Conservation (phyloP, 2,797 vertebrate genomes). For the Hipposideros larvatus region DNA sequence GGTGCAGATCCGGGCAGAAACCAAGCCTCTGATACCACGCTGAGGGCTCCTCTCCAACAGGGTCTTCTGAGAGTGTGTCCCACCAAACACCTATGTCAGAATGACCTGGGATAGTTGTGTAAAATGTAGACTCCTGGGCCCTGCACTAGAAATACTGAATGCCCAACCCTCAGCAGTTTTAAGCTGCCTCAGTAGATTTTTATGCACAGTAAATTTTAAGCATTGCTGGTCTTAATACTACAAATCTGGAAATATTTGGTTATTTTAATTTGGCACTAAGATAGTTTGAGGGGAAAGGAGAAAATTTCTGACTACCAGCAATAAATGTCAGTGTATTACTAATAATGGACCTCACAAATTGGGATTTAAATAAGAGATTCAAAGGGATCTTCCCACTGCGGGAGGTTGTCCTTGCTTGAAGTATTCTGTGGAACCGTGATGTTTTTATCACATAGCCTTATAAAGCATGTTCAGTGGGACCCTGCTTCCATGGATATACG, state of each 20-base stretch:
- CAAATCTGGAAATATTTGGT: not conserved
- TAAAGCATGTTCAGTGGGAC: not conserved
- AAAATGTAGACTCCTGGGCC: not conserved
- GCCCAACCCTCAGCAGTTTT: not conserved
- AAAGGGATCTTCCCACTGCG: not conserved
- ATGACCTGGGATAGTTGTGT: not conserved
- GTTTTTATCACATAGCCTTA: not conserved
- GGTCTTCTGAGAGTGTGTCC: not conserved
- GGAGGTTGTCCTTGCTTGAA: not conserved
- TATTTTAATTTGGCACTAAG: not conserved
- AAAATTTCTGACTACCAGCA: not conserved
- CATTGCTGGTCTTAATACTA: not conserved
- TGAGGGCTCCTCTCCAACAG: not conserved
- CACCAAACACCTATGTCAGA: not conserved
- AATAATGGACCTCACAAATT: not conserved
- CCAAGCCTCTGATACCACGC: not conserved
- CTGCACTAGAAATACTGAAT: not conserved
- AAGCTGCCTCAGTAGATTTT: not conserved
- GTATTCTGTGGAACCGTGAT: not conserved
- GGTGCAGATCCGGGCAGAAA: no score
- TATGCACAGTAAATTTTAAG: not conserved
- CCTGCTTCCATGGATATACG: not conserved
- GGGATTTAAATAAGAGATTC: not conserved
- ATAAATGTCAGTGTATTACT: not conserved
- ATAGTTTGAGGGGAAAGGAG: not conserved